phyloP scores from a whole-genome alignment of 1,140 invertebrate genomes.

The Aporrectodea caliginosa region DNA sequence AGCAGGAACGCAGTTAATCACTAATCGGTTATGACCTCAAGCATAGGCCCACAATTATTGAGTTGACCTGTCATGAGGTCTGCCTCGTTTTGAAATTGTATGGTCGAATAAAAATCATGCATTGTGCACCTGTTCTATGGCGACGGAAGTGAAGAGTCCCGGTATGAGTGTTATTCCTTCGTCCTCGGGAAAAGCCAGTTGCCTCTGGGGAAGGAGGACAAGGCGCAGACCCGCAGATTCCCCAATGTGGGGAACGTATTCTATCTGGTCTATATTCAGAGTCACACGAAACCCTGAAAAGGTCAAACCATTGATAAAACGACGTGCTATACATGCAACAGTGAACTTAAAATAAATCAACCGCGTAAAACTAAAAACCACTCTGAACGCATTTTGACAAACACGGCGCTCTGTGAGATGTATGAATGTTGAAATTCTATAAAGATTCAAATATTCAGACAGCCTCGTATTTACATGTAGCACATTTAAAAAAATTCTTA shows the following conservation, averaged over 20 bases:
- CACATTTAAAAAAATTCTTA: neutral
- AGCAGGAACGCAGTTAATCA: too few species aligned
- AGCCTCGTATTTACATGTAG: neutral
- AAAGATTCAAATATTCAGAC: neutral
- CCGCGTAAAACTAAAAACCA: neutral
- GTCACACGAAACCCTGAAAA: conserved; percentile 26
- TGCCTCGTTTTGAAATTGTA: too few species aligned
- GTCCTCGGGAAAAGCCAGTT: conserved; percentile 53
- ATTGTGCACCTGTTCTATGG: conserved; percentile 24
- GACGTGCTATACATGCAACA: neutral
- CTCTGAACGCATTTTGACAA: neutral
- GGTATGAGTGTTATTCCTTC: conserved; percentile 53
- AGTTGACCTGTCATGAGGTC: too few species aligned
- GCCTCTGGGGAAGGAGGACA: conserved; percentile 46
- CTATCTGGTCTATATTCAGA: conserved; percentile 31
- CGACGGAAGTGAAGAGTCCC: conserved; percentile 41
- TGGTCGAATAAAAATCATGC: too few species aligned
- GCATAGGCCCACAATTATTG: too few species aligned
- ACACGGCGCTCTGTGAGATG: neutral
- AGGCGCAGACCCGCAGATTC: conserved; percentile 48
- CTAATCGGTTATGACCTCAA: too few species aligned
- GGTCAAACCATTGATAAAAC: neutral
- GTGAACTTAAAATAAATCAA: neutral
- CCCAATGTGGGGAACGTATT: conserved; percentile 19
- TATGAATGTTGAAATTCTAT: neutral